A percentile compares a stretch with the other conserved stretches of the same genome.
phyloP scores from a whole-genome alignment of 2,888 invertebrate genomes.

The Ptycholaimellus sp. region DNA sequence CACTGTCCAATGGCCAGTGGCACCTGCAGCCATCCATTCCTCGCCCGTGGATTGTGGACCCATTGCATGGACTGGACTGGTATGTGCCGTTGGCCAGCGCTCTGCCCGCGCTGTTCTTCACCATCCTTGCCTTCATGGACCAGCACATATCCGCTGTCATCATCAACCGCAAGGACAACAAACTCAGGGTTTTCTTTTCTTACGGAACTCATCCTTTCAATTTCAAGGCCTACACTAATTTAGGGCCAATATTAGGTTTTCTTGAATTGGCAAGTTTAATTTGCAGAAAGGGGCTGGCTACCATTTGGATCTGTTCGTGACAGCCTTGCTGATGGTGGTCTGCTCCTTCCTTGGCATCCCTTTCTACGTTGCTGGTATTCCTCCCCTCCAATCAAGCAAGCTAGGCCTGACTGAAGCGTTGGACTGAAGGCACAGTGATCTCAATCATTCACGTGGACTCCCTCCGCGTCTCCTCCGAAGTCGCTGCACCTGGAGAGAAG shows the following conservation, averaged over 20 bases:
- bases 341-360: constrained; percentile 65
- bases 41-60: constrained; percentile 13
- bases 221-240: no score
- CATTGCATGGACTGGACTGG: constrained; percentile 7
- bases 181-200: constrained; percentile 26
- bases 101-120: constrained; percentile 29
- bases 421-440: constrained; percentile 50
- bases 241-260: no score
- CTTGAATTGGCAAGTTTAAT: no score
- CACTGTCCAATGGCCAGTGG: background rate
- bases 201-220: no score
- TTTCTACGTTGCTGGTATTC: constrained; percentile 81
- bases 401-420: no score
- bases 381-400: no score
- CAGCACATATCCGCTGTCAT: constrained; percentile 33
- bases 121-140: constrained; percentile 32
- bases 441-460: constrained; percentile 77
- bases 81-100: constrained; percentile 25
- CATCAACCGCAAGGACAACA: constrained; percentile 32
- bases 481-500: constrained; percentile 82
- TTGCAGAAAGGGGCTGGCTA: constrained; percentile 73
- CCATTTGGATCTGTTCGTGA: constrained; percentile 71
- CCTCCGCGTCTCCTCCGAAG: constrained; percentile 49
- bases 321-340: constrained; percentile 54
- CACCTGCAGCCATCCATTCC: constrained; percentile 13